phyloP scores from a whole-genome alignment of 2,797 vertebrate genomes.

The Parambassis ranga region DNA sequence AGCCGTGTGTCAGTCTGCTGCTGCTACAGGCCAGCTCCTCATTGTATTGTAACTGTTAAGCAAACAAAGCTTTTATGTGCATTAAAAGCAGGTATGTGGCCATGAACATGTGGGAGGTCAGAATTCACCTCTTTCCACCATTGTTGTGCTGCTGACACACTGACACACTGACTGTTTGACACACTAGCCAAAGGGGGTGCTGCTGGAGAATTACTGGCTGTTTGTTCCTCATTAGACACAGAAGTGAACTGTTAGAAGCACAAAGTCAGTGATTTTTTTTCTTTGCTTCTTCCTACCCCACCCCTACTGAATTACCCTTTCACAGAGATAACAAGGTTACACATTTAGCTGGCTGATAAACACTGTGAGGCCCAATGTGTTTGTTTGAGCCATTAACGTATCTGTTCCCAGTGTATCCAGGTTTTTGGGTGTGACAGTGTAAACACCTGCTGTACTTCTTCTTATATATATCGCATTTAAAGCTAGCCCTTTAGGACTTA shows the following conservation, averaged over 20 bases:
- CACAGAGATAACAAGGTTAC: constrained; percentile 59
- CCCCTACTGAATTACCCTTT: constrained; percentile 43
- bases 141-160: constrained; percentile 25
- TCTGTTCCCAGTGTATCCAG: constrained; percentile 20
- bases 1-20: neutral
- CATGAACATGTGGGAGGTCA: constrained; percentile 11
- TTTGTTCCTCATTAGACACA: constrained; percentile 26
- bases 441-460: neutral
- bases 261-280: constrained; percentile 49
- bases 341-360: constrained; percentile 59
- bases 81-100: neutral
- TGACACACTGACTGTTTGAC: constrained; percentile 55
- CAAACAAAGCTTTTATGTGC: neutral
- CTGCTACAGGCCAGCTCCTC: neutral
- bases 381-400: constrained; percentile 7
- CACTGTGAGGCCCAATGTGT: constrained; percentile 16
- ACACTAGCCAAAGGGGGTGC: neutral
- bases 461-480: neutral
- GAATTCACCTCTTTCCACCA: neutral
- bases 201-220: constrained; percentile 2
- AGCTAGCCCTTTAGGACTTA: neutral
- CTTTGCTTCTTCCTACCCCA: constrained; percentile 2
- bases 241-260: constrained; percentile 18
- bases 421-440: constrained; percentile 35
- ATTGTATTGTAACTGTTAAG: neutral